Evolutionary conservation across 2,113 vertebrate genomes (phyloP).

Genomic region (Carlito syrichta): DNA sequence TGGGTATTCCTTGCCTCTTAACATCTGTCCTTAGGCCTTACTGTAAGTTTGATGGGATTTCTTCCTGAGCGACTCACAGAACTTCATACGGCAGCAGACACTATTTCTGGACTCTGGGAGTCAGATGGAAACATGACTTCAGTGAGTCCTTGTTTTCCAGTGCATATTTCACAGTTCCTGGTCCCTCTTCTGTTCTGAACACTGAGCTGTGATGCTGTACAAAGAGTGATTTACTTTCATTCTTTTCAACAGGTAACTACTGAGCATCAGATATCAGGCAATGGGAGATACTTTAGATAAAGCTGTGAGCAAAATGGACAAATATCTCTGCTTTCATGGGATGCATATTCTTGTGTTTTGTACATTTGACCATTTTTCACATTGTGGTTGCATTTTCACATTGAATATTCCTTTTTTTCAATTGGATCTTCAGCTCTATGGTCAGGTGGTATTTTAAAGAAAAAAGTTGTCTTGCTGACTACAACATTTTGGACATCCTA

Average conservation of each 20-base stretch:
- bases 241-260: not conserved
- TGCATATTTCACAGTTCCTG: not conserved
- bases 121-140: not conserved
- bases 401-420: not conserved
- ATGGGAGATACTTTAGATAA: not conserved
- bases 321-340: not conserved
- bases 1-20: slow-evolving; percentile 57
- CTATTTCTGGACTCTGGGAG: not conserved
- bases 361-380: not conserved
- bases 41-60: not conserved
- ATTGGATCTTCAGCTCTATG: not conserved
- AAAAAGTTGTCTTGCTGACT: not conserved
- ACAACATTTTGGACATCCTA: not conserved
- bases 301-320: not conserved
- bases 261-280: not conserved
- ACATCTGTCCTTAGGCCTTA: slow-evolving; percentile 31
- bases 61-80: slow-evolving; percentile 6
- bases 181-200: not conserved
- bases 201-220: too few relatives aligned
- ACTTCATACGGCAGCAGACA: not conserved
- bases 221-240: not conserved
- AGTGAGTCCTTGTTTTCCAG: not conserved
- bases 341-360: not conserved
- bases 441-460: not conserved
- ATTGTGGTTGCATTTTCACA: not conserved